These are phyloP conservation scores for Drosophila percnosoma DNA, from an alignment of 2,888 invertebrate species.

Conservation along the genomic window DNA sequence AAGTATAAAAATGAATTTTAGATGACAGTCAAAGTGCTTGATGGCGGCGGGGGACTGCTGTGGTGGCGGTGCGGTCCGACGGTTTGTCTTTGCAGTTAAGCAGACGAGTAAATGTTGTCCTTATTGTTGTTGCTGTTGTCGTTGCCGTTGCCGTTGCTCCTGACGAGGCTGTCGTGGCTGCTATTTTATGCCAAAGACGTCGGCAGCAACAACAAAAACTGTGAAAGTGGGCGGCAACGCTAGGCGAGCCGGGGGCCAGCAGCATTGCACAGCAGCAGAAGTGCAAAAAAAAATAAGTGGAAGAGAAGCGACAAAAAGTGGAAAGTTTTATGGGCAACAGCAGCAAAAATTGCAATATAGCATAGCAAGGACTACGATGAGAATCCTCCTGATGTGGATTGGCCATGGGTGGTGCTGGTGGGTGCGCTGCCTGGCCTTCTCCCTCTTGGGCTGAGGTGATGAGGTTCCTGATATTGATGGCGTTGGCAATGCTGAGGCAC, in stretches of 20 bases:
- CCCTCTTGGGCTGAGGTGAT: slow-evolving; percentile 37
- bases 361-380: slow-evolving; percentile 46
- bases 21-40: slow-evolving; percentile 78
- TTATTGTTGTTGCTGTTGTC: slow-evolving; percentile 69
- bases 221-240: slow-evolving; percentile 47
- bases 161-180: slow-evolving; percentile 60
- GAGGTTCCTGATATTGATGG: slow-evolving; percentile 72
- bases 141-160: slow-evolving; percentile 20
- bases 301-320: slow-evolving; percentile 73
- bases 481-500: slow-evolving; percentile 56
- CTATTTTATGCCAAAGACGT: slow-evolving; percentile 60
- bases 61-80: slow-evolving; percentile 32
- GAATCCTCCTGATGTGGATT: slow-evolving; percentile 41
- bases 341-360: slow-evolving; percentile 82
- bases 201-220: slow-evolving; percentile 50
- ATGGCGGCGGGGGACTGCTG: slow-evolving; percentile 1
- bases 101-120: slow-evolving; percentile 81
- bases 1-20: slow-evolving; percentile 82
- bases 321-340: slow-evolving; percentile 80
- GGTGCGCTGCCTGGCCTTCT: not conserved
- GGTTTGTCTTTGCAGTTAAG: slow-evolving; percentile 82
- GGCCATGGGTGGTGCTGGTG: slow-evolving; percentile 24
- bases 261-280: slow-evolving; percentile 42
- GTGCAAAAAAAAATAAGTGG: slow-evolving; percentile 31
- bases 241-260: slow-evolving; percentile 25